These are phyloP conservation scores for Malurus cyaneus DNA, from an alignment of 2,113 vertebrate genomes.

Conservation along the genomic window DNA sequence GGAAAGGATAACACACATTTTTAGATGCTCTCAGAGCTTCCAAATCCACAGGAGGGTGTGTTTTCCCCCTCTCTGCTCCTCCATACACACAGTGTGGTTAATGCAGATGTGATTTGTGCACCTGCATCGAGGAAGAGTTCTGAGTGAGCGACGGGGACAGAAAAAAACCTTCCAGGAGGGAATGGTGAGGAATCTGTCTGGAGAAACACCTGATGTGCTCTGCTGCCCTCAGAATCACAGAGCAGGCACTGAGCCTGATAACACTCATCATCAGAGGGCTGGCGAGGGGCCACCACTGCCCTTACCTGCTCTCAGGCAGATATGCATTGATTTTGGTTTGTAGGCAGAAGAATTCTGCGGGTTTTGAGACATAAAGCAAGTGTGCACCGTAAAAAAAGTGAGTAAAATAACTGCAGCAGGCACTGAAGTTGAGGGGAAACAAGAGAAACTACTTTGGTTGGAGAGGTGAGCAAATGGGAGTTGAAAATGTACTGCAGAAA, in stretches of 20 bases:
- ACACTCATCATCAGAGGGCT: neutral
- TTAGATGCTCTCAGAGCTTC: neutral
- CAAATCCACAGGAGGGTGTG: neutral
- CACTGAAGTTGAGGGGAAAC: neutral
- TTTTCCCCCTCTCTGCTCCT: neutral
- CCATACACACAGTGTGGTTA: neutral
- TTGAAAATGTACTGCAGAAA: neutral
- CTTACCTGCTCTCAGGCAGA: neutral
- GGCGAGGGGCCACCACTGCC: neutral
- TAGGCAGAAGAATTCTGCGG: neutral
- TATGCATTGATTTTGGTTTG: neutral
- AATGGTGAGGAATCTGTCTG: neutral
- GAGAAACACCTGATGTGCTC: neutral
- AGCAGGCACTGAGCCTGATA: neutral
- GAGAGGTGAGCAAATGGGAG: neutral
- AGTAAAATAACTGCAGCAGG: neutral
- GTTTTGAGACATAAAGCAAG: neutral
- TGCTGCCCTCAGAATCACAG: neutral
- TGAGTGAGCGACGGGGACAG: neutral
- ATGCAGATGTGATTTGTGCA: neutral
- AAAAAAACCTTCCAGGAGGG: neutral
- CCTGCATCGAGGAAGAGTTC: neutral
- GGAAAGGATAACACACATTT: neutral
- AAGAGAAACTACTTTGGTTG: neutral
- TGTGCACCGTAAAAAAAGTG: neutral